Conservation (phyloP, 2,113 vertebrate genomes). For the Perca schrenkii region DNA sequence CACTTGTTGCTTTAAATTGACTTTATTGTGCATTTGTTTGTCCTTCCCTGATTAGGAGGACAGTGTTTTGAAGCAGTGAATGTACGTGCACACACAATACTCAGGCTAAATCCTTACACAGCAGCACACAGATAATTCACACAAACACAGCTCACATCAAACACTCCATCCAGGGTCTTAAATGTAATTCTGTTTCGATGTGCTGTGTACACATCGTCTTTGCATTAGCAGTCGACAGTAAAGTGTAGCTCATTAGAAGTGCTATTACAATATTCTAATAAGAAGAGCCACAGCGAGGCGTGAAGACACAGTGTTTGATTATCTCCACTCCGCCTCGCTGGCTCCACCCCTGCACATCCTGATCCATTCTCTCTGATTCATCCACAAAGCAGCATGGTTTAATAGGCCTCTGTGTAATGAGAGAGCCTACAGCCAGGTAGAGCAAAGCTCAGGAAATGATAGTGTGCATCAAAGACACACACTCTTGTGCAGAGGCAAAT, state of each 20-base stretch:
- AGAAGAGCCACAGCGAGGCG: conserved; percentile 49
- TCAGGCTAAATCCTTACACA: conserved; percentile 2
- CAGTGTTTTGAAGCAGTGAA: background rate
- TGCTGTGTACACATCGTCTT: conserved; percentile 47
- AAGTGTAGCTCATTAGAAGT: conserved; percentile 60
- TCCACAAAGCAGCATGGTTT: conserved; percentile 13
- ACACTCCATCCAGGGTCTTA: conserved; percentile 41
- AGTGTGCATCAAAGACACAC: conserved; percentile 33
- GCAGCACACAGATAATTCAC: background rate
- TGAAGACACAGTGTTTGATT: conserved; percentile 58
- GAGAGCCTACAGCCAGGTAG: conserved; percentile 45
- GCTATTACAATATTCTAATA: conserved; percentile 60
- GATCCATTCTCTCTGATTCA: conserved; percentile 44
- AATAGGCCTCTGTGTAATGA: conserved; percentile 43
- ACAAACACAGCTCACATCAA: conserved; percentile 18
- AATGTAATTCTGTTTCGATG: conserved; percentile 35
- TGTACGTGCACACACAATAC: background rate
- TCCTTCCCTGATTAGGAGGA: background rate
- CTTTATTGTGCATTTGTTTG: background rate
- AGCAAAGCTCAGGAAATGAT: conserved; percentile 44
- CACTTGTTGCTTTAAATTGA: background rate
- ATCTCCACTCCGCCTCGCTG: conserved; percentile 60
- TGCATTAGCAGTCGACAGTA: conserved; percentile 42
- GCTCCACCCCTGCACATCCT: conserved; percentile 54
- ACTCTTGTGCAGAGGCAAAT: background rate